These are phyloP conservation scores for Lepidurus arcticus DNA, from an alignment of 1,140 invertebrate genomes.

Conservation along the genomic window DNA sequence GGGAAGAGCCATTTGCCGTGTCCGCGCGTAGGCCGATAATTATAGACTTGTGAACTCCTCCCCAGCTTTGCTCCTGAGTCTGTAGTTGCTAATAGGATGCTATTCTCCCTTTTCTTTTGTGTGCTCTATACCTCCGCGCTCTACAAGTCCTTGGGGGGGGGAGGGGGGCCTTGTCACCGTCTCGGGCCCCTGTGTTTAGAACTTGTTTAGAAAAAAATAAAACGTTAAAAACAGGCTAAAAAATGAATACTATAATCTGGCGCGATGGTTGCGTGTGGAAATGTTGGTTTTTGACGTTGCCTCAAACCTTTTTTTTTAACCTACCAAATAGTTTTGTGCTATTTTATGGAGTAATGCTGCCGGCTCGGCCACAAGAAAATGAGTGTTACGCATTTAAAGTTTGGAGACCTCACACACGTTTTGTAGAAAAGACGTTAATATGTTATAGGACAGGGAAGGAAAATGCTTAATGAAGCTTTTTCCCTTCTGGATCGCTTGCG, in stretches of 20 bases:
- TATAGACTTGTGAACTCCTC: too few species aligned
- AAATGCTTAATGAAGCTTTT: conserved; percentile 1
- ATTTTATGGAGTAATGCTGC: background rate
- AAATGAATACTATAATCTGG: background rate
- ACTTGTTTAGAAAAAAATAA: background rate
- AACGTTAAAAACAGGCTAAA: background rate
- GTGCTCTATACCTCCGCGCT: too few species aligned
- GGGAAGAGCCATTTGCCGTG: too few species aligned
- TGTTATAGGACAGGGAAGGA: background rate
- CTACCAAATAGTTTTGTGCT: background rate
- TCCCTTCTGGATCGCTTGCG: background rate
- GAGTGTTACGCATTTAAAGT: background rate
- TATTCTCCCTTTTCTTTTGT: too few species aligned
- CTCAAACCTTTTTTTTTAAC: background rate
- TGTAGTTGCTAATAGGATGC: too few species aligned
- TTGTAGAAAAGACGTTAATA: background rate
- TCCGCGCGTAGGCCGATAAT: too few species aligned
- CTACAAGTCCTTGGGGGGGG: too few species aligned
- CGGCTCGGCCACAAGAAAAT: background rate
- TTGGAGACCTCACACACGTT: background rate
- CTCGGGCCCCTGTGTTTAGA: background rate
- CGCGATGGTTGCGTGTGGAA: background rate
- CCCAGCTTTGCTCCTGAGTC: too few species aligned
- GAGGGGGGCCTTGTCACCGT: background rate
- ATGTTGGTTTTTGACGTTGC: background rate